These are phyloP conservation scores for Sinonovacula constricta DNA, from an alignment of 1,140 invertebrate species.

Conservation along the genomic window DNA sequence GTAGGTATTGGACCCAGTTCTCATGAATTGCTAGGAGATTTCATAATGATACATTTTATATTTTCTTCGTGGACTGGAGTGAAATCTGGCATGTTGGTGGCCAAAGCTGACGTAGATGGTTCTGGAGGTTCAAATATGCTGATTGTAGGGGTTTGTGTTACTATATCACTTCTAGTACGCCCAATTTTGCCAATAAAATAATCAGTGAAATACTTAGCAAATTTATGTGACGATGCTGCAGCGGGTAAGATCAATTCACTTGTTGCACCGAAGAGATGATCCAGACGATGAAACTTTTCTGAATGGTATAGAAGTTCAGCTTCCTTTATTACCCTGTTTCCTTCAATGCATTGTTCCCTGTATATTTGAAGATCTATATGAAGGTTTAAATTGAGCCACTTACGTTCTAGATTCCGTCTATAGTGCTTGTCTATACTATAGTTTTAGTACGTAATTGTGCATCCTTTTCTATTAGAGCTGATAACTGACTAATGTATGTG, in stretches of 20 bases:
- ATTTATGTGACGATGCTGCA: neutral
- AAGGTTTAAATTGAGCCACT: too few relatives aligned
- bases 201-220: neutral
- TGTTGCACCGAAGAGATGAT: neutral
- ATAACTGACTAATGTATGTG: too few relatives aligned
- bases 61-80: neutral
- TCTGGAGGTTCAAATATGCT: neutral
- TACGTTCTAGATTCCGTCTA: too few relatives aligned
- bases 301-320: neutral
- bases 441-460: too few relatives aligned
- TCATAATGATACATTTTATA: conserved; percentile 1
- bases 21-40: conserved; percentile 5
- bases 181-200: neutral
- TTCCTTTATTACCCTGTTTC: neutral
- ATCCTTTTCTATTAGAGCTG: too few relatives aligned
- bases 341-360: neutral
- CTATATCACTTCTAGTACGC: neutral
- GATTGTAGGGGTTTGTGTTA: neutral
- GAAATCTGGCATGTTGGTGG: neutral
- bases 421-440: too few relatives aligned
- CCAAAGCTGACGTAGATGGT: neutral
- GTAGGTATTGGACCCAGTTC: conserved; percentile 37
- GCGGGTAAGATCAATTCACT: neutral
- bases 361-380: neutral
- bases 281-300: neutral